Base-by-base conservation (phyloP, 2,888 invertebrate species). In the Ecliptopera silaceata region DNA sequence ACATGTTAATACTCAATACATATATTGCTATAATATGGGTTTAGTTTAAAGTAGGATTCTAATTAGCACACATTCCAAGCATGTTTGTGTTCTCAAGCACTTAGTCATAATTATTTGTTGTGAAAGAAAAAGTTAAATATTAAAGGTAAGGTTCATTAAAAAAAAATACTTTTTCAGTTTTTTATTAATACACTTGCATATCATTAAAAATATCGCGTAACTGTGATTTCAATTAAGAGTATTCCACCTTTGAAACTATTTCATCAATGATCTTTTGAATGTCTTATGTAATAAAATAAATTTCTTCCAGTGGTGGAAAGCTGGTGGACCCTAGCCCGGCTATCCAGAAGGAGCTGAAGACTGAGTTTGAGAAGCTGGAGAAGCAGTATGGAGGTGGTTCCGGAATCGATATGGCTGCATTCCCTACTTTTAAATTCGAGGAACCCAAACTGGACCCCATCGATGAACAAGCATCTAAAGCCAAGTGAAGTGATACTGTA, bases 351-450 rank as follows among this genome's bases (percentile, higher is more conserved):
- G 95, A 96, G 77, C 82, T 96, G 61, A 94, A 95, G 75, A 88
- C 94, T 11, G 97, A 98, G 79, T 81, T 98, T 69, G 96, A 96
- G 4, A 96, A 96, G 84, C 92, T 97, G 31, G 94, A 96, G 49
- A 95, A 93, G 72, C 95, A 95, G 68, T 98, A 89, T 75, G 96
- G 96, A 63, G 96, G 96, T 68, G 95, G 94, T 49, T 78, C 92
- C 10, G 96, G 96, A 39, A 93, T 93, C 3, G 97, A 98, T 78
- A 96, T 98, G 96, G 95, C 96, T 13, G 92, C 97, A 82, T 98
- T 99, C 85, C 98, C 98, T 10, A 80, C 93, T 11, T 95, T 98
- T 80, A 95, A 95, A 76, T 98, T 98, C 73, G 91, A 93, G 18
- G 96, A 95, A 61, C 94, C 95, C 45, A 92, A 93, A 69, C 81